A percentile compares a stretch with the other conserved stretches of the same genome.
Evolutionary conservation across 1,140 invertebrate genomes (phyloP).

Genomic region (Cepaea nemoralis): DNA sequence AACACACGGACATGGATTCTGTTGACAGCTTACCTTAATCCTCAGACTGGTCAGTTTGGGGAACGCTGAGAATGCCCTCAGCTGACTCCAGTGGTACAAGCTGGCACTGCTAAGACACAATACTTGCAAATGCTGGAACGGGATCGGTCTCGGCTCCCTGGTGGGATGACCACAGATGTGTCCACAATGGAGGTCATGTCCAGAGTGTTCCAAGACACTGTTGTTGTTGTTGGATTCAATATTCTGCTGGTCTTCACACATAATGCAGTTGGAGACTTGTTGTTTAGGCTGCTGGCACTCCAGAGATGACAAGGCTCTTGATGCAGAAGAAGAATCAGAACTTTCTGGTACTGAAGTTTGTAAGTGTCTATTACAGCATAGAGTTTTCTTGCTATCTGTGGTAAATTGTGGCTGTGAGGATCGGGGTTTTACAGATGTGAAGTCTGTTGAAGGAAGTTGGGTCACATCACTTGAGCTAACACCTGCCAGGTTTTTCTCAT

Average conservation of each 20-base stretch:
- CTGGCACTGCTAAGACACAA: slow-evolving; percentile 61
- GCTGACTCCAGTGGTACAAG: slow-evolving; percentile 51
- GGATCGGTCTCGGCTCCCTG: slow-evolving; percentile 7
- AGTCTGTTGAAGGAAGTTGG: not conserved
- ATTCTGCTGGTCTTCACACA: not conserved
- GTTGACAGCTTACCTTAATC: slow-evolving; percentile 56
- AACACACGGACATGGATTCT: too few species aligned
- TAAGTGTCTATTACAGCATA: not conserved
- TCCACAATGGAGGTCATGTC: not conserved
- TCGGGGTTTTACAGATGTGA: not conserved
- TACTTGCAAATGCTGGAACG: slow-evolving; percentile 48
- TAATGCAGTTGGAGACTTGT: not conserved
- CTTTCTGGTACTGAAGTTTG: not conserved
- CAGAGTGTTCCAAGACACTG: not conserved
- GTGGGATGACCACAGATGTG: not conserved
- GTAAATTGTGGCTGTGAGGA: not conserved
- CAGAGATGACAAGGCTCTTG: not conserved
- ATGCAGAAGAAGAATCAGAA: not conserved
- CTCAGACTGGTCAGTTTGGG: slow-evolving; percentile 53
- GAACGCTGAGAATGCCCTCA: slow-evolving; percentile 51
- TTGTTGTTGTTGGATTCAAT: not conserved
- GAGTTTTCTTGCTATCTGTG: not conserved
- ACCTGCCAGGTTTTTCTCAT: not conserved
- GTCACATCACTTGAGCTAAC: not conserved
- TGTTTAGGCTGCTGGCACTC: not conserved